These are phyloP conservation scores for Carollia perspicillata DNA, from an alignment of 2,113 vertebrate species.

Conservation along the genomic window DNA sequence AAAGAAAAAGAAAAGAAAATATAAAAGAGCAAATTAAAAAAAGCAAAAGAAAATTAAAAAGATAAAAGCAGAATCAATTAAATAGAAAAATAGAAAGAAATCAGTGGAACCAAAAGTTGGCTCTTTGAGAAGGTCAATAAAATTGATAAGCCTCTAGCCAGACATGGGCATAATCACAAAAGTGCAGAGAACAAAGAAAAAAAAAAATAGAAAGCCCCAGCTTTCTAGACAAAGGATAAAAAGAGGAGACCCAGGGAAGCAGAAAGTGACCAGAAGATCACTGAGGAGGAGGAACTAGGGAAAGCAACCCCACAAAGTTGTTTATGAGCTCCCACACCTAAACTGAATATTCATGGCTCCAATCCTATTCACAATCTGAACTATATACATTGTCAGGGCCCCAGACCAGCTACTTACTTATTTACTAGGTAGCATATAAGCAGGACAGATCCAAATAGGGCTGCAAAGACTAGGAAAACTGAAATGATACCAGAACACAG, in stretches of 20 bases:
- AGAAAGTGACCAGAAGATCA: neutral
- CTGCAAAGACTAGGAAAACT: neutral
- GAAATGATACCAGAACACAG: neutral
- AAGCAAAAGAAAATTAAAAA: neutral
- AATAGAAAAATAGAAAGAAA: neutral
- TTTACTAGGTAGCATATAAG: too few species aligned
- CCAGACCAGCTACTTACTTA: neutral
- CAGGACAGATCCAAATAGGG: neutral
- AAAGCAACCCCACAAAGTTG: neutral
- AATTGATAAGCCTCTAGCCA: neutral
- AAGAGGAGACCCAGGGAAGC: neutral
- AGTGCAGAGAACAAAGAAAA: neutral
- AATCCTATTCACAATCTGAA: neutral
- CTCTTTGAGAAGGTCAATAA: neutral
- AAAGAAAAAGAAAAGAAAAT: neutral
- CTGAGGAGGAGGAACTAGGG: neutral
- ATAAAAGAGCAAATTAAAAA: constrained; percentile 11
- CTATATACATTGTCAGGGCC: neutral
- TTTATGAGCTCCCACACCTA: neutral
- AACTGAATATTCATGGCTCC: neutral
- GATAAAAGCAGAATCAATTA: neutral
- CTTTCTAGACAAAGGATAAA: neutral
- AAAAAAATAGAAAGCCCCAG: neutral
- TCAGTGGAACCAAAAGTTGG: neutral
- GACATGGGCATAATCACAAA: neutral